Evolutionary conservation across 2,888 invertebrate species (phyloP), one percentile per base, ranked within the genome.

Genomic region (Harpagoxenus sublaevis): DNA sequence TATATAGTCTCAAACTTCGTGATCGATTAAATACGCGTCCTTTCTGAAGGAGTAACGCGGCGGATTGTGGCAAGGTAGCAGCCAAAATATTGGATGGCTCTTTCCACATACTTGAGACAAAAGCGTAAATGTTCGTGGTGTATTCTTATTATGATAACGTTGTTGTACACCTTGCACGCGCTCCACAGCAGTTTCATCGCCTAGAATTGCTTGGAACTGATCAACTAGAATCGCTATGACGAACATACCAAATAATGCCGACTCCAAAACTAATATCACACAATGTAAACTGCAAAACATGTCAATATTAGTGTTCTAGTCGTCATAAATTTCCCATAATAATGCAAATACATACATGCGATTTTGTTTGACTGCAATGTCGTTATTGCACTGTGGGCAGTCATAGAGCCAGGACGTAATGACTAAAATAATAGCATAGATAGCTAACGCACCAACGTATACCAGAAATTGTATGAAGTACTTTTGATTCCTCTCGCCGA

Each of bases 401-500:
- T 97, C 97, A 85, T 96, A 96, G 18, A 97, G 94, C 97, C 98
- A 98, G 0, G 97, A 97, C 70, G 96, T 95, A 53, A 97, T 96
- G 62, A 98, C 97, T 92, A 98, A 95, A n/a, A 95, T 95, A 62
- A 97, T 96, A 10, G 97, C 97, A 94, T 98, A 97, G 0, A 96
- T 89, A 2, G 97, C 96, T 85, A 97, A 94, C 66, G 96, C 95
- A 81, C 97, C 97, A 85, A 98, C 98, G 94, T 98, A 98, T 62
- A 98, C 96, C 87, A 98, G 96, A 96, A 98, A 98, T 94, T 98
- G 98, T 89, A 98, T 96, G 95, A 98, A 98, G 95, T 97, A 98
- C 95, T 98, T 98, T 95, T 98, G 98, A 96, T 99, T 98, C 92
- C 97, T 96, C 95, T 98, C 98, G 65, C 98, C 98, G 6, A 98